Evolutionary conservation across 23 tunicate species (phyloP), one percentile per base, ranked within the genome.

Genomic region (Diplosoma virens): DNA sequence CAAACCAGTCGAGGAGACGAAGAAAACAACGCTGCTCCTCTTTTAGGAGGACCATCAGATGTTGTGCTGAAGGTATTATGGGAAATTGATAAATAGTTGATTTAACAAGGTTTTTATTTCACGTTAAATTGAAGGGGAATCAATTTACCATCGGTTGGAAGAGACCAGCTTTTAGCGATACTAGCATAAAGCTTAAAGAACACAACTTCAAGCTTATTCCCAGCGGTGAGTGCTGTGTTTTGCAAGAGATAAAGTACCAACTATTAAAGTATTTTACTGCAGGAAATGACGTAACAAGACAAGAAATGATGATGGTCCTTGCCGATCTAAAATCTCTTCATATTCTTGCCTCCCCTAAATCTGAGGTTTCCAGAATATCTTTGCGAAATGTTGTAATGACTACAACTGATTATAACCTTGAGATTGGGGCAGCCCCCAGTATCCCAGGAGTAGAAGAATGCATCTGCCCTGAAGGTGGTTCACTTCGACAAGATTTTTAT

Each of bases 271-370:
- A n/a, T n/a, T n/a, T n/a, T n/a, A n/a, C n/a, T 70, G 14, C 81
- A 84, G 90, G 86, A 7, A 60, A 73, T 32, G 74, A 52, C 3
- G 97, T 90, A 7, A 79, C 79, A 14, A 50, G 97, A 22, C 80
- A 79, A 36, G 97, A 90, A 56, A 79, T 90, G 97, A 90, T 90
- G 97, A 75, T 81, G 97, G 77, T 90, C 29, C 66, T 90, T 14
- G 58, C 61, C 60, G 37, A 71, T 30, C 80, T 90, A 32, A 37
- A 66, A 31, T 30, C 77, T 14, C 36, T 90, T 18, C 78, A 82
- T 56, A 90, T 90, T 33, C 66, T 69, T 1, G 97, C 97, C 1
- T 25, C 90, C 36, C 85, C 89, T 20, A 77, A 70, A 0, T 24
- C 31, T 14, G 81, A 69, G 16, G 77, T 81, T 5, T 29, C 80